These are phyloP conservation scores for Polypterus bichir DNA, from an alignment of 2,113 vertebrate species.

Conservation along the genomic window DNA sequence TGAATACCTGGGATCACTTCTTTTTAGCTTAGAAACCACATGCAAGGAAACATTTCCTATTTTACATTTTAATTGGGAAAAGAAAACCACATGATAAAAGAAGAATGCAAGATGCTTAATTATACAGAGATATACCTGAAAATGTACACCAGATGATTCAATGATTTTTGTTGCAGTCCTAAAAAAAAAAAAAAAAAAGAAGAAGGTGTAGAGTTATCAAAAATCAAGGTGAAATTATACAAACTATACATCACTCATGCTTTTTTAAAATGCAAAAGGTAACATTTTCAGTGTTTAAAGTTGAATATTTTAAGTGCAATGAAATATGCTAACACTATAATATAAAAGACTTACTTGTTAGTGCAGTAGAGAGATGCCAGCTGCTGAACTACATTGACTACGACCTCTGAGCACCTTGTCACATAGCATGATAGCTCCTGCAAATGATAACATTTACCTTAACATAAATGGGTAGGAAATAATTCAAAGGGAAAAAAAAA, in stretches of 20 bases:
- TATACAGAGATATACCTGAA: constrained; percentile 60
- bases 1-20: too few species aligned
- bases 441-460: constrained; percentile 9
- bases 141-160: constrained; percentile 91
- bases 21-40: not conserved
- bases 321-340: too few species aligned
- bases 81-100: too few species aligned
- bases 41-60: not conserved
- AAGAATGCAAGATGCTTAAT: not conserved
- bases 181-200: constrained; percentile 26
- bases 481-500: too few species aligned
- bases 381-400: constrained; percentile 86
- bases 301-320: not conserved
- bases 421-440: constrained; percentile 97
- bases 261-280: constrained; percentile 16
- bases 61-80: too few species aligned
- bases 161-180: constrained; percentile 87
- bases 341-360: constrained; percentile 70
- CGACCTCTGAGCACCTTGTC: constrained; percentile 85
- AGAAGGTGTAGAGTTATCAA: not conserved
- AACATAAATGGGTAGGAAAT: too few species aligned
- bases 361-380: constrained; percentile 86
- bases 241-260: not conserved
- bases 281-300: not conserved
- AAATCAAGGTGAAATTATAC: not conserved